phyloP scores from a whole-genome alignment of 2,888 invertebrate species.

The Andrena fulva region DNA sequence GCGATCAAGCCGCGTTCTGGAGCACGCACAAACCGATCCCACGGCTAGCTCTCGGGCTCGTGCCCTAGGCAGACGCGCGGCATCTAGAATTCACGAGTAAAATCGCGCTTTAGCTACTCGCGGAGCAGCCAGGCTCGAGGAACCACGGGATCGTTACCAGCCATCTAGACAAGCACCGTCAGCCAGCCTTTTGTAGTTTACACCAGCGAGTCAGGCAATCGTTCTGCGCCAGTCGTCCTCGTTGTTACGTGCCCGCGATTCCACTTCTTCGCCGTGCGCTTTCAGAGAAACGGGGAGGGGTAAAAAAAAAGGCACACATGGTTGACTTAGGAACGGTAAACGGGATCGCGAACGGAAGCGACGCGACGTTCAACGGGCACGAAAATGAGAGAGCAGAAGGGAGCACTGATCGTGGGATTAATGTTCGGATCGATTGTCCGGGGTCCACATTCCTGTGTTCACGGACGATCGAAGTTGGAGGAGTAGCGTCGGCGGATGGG shows the following conservation, averaged over 20 bases:
- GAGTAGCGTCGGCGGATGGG: too few relatives aligned
- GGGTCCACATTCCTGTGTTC: neutral
- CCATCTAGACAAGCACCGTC: slow-evolving; percentile 54
- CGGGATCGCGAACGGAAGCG: neutral
- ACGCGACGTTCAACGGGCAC: slow-evolving; percentile 12
- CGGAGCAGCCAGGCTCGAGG: slow-evolving; percentile 5
- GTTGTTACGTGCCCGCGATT: slow-evolving; percentile 36
- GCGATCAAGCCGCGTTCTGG: neutral
- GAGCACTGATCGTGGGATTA: neutral
- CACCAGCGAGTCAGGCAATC: slow-evolving; percentile 30
- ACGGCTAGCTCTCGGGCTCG: neutral
- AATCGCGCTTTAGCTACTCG: slow-evolving; percentile 42
- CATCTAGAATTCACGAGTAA: slow-evolving; percentile 18
- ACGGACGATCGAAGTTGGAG: too few relatives aligned
- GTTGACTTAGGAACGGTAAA: slow-evolving; percentile 31
- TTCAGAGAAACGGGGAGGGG: neutral
- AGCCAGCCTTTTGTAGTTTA: slow-evolving; percentile 40
- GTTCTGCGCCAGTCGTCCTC: slow-evolving; percentile 20
- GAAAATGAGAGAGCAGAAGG: neutral
- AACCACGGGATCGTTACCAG: slow-evolving; percentile 48
- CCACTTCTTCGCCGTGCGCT: slow-evolving; percentile 18
- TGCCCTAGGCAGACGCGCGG: slow-evolving; percentile 20
- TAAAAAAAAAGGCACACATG: slow-evolving; percentile 23
- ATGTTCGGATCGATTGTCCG: neutral
- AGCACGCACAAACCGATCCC: neutral